These are phyloP conservation scores for Mormyrus lacerda DNA, from an alignment of 2,113 vertebrate genomes.

Conservation along the genomic window DNA sequence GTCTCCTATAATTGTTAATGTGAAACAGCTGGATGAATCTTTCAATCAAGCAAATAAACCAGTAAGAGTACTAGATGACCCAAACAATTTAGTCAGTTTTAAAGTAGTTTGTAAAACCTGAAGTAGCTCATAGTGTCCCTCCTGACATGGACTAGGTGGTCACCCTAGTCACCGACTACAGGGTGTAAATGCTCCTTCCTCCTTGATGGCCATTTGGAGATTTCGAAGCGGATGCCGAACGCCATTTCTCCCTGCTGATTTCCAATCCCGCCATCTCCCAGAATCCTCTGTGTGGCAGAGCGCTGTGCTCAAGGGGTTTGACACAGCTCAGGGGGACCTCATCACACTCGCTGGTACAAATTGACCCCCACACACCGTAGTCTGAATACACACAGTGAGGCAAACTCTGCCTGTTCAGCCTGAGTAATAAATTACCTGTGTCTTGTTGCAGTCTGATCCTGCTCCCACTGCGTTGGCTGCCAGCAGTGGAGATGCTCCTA, in stretches of 20 bases:
- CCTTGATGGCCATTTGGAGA: not conserved
- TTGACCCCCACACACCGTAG: not conserved
- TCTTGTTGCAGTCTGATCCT: slow-evolving; percentile 8
- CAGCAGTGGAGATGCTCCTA: not conserved
- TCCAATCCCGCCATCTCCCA: not conserved
- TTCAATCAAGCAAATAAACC: no score
- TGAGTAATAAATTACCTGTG: slow-evolving; percentile 1
- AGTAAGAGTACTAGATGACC: no score
- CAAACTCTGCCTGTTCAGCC: not conserved
- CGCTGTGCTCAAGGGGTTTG: not conserved
- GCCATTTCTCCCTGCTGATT: not conserved
- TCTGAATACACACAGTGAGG: not conserved
- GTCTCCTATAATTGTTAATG: no score
- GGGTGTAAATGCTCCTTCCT: not conserved
- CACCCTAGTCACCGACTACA: not conserved
- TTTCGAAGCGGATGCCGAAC: not conserved
- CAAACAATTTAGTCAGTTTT: no score
- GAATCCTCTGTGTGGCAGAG: not conserved
- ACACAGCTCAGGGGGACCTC: not conserved
- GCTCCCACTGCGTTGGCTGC: not conserved
- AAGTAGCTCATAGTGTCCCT: no score
- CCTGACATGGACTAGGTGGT: no score
- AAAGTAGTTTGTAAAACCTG: no score
- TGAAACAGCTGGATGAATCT: no score
- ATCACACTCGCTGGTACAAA: not conserved